phyloP scores from a whole-genome alignment of 2,797 vertebrate genomes.

The Tokudaia tokunoshimensis region DNA sequence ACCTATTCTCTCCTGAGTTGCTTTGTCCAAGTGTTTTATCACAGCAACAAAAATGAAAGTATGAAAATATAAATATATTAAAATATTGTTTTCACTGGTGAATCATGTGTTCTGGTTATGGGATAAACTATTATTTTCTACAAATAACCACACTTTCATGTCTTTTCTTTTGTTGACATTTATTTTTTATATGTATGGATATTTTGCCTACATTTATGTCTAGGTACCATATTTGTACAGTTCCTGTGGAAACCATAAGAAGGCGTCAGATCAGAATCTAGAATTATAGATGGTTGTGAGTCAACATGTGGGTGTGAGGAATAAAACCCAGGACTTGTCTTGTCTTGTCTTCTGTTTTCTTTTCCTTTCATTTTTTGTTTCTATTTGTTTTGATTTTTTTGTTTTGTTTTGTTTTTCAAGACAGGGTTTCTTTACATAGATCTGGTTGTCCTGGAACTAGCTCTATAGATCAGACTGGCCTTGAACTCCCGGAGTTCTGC shows the following conservation, averaged over 20 bases:
- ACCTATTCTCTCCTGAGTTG: background rate
- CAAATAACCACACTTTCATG: too few relatives aligned
- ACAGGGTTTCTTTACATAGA: background rate
- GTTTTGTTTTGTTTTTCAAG: background rate
- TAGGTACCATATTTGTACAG: background rate
- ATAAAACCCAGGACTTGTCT: background rate
- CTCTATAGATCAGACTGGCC: background rate
- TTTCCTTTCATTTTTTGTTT: background rate
- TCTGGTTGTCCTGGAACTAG: background rate
- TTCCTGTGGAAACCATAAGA: background rate
- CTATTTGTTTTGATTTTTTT: background rate
- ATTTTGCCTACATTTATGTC: background rate
- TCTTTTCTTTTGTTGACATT: background rate
- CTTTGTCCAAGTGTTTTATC: background rate
- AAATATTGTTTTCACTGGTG: background rate
- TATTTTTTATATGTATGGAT: background rate
- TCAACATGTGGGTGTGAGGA: background rate
- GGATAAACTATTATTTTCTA: background rate
- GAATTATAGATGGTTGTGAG: background rate
- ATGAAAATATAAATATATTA: background rate
- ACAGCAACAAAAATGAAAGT: background rate
- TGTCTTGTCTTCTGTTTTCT: fast-evolving
- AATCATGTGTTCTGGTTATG: background rate
- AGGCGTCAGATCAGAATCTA: background rate
- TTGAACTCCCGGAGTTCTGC: background rate